phyloP scores from a whole-genome alignment of 2,888 invertebrate species.

The Ommatoiulus sabulosus region DNA sequence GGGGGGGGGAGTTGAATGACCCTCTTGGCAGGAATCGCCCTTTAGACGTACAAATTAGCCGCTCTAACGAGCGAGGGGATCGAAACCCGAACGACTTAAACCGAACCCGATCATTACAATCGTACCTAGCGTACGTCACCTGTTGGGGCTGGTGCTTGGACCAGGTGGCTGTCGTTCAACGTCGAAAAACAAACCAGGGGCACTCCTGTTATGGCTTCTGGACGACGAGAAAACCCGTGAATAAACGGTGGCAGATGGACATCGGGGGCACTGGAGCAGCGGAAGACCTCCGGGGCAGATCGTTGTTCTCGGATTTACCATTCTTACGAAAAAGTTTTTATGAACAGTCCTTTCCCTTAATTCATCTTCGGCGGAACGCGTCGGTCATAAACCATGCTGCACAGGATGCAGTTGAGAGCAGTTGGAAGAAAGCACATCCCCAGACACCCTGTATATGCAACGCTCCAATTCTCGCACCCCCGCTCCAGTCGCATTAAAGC shows the following conservation, averaged over 20 bases:
- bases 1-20: not conserved
- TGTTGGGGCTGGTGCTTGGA: not conserved
- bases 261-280: conserved; percentile 14
- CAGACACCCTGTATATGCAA: not conserved
- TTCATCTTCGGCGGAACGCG: too few species aligned
- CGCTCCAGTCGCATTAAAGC: not conserved
- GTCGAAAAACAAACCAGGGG: not conserved
- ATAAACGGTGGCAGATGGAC: conserved; percentile 1
- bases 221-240: not conserved
- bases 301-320: not conserved
- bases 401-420: too few species aligned
- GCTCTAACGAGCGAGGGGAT: not conserved
- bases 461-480: not conserved
- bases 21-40: conserved; percentile 15
- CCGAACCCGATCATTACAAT: not conserved
- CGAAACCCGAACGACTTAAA: not conserved
- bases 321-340: not conserved
- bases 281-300: conserved; percentile 9
- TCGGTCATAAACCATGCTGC: too few species aligned
- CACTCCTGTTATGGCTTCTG: not conserved
- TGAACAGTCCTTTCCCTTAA: too few species aligned
- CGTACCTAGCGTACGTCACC: not conserved
- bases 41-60: not conserved
- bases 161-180: not conserved
- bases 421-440: not conserved